A percentile compares a stretch with the other conserved stretches of the same genome.
Conservation (phyloP, 2,113 vertebrate genomes). For the Campylorhamphus procurvoides region DNA sequence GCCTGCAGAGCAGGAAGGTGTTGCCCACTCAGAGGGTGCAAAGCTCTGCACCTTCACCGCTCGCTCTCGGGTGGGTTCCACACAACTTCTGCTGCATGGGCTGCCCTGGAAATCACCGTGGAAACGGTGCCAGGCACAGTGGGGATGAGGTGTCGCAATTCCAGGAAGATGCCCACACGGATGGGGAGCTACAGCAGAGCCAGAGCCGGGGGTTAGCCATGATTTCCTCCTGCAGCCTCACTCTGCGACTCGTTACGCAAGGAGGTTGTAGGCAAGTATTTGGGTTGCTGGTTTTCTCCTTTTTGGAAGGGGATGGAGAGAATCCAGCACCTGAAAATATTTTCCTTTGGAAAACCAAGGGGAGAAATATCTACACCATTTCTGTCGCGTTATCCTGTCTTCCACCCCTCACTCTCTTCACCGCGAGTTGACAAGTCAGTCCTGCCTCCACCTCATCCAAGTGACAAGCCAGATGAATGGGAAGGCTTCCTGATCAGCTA, state of each 20-base stretch:
- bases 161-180: neutral
- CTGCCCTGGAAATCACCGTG: neutral
- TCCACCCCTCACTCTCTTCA: conserved; percentile 32
- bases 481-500: conserved; percentile 56
- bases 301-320: neutral
- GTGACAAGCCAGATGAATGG: conserved; percentile 66
- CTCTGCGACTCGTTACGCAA: neutral
- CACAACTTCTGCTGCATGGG: neutral
- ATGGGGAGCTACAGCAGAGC: neutral
- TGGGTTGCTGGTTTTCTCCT: conserved; percentile 6
- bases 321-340: neutral
- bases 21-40: neutral
- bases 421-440: neutral
- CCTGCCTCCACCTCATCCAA: conserved; percentile 36
- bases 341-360: neutral
- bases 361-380: neutral
- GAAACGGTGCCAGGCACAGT: rapidly evolving
- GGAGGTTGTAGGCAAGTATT: neutral
- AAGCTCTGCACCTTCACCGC: neutral
- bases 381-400: neutral
- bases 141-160: rapidly evolving
- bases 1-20: neutral
- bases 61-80: neutral
- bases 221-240: neutral
- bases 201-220: rapidly evolving